Evolutionary conservation across 1,140 invertebrate species (phyloP), one percentile per base, ranked within the genome.

Genomic region (Drosophila subobscura): DNA sequence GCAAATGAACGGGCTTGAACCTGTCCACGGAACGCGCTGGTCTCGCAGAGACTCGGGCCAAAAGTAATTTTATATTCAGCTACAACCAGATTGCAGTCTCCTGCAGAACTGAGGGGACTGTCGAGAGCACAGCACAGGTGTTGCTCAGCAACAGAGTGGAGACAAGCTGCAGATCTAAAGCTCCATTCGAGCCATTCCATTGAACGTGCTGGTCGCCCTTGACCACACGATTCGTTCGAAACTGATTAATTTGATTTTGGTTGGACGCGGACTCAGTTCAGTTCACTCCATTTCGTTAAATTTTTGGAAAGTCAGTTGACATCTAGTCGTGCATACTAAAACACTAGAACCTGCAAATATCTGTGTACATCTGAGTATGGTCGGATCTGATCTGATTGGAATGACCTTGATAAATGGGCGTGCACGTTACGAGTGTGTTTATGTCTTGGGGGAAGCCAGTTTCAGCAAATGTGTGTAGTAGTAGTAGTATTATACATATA

Each of bases 301-400:
- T 55, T 66, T 70, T 75, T 37, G 37, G 53, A 72, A 79, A 65
- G 71, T 76, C 71, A 83, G 64, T 83, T 57, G 71, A 83, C 16
- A 20, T 20, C 75, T 63, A 73, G 49, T 68, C 27, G 44, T 50
- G 65, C 51, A 3, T 14, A 63, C 16, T 20, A 20, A 20, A 20
- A 20, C 16, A 20, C 16, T 20, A 0, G 16, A 20, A 20, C 16
- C 16, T 20, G 16, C 16, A 20, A 20, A 20, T 20, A 20, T 20
- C 16, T 20, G 1, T 20, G 16, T 1, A 57, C 53, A 54, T 33
- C 27, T 67, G 23, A 53, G 14, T 51, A 20, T 59, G 47, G 42
- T 53, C 23, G 27, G 29, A 47, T 33, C 20, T 40, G 46, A 45
- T 72, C 50, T 55, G 45, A 61, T 63, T 72, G 63, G 50, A 50